Evolutionary conservation across 2,888 invertebrate species (phyloP), one percentile per base, ranked within the genome.

Genomic region (Ectemnius continuus): DNA sequence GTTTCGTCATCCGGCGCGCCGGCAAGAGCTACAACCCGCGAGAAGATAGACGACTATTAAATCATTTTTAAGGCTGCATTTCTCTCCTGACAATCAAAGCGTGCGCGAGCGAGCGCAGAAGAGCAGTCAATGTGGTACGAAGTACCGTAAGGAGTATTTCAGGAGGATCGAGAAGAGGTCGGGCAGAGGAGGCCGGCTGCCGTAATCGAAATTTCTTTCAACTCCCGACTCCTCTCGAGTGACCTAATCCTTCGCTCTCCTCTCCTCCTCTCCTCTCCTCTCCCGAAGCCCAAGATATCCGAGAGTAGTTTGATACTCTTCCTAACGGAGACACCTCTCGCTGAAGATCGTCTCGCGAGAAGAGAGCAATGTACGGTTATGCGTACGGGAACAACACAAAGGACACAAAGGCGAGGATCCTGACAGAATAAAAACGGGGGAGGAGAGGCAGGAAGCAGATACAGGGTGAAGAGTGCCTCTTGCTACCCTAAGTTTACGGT

Each of bases 141-240:
- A 66, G 73, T 81, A 84, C 84, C 84, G 84, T 82, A 82, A 81
- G 71, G 36, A n/a, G 73, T 67, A 65, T 78, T 76, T 75, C 78
- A 67, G 64, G 67, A 23, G 47, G 23, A 52, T 18, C 69, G 65
- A 23, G 62, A 14, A n/a, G 13, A 59, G 20, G 52, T 16, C 46
- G 52, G 20, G 62, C 62, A 66, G 73, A 67, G 56, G 63, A 58
- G 28, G 5, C 58, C 52, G n/a, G 58, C 63, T 26, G 20, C 4
- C 16, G 52, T 28, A 16, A 48, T 18, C 59, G 26, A 28, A 16
- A 16, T 13, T 61, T 60, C 57, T 28, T 26, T 28, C 46, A n/a
- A 16, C n/a, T 57, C 46, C 28, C 62, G 60, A 56, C 26, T 47
- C 56, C 14, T n/a, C 8, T 13, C 62, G 67, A 8, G 8, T 36